Evolutionary conservation across 1,140 invertebrate genomes (phyloP).

Genomic region (Helicoverpa armigera): DNA sequence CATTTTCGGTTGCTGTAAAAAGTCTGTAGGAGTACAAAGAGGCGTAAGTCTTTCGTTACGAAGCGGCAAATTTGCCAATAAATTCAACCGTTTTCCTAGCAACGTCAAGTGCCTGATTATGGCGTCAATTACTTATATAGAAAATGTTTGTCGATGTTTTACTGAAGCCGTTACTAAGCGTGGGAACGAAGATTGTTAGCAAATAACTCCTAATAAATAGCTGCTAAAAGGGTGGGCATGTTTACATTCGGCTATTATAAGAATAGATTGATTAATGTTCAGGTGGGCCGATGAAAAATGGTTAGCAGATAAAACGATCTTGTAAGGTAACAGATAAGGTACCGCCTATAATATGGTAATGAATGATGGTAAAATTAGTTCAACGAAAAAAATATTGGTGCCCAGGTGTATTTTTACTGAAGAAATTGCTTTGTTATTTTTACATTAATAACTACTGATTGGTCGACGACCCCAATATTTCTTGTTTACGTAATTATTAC

Average conservation of each 20-base stretch:
- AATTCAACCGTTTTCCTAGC: too few species aligned
- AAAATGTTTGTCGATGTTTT: not conserved
- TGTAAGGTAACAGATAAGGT: slow-evolving; percentile 18
- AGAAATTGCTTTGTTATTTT: not conserved
- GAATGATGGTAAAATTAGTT: not conserved
- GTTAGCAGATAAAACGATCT: slow-evolving; percentile 31
- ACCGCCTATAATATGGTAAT: slow-evolving; percentile 12
- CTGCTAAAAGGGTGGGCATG: slow-evolving; percentile 45
- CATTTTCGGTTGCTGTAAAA: not conserved
- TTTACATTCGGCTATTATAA: slow-evolving; percentile 41
- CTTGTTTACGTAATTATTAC: too few species aligned
- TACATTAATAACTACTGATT: too few species aligned
- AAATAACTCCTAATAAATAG: slow-evolving; percentile 44
- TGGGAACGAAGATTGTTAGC: slow-evolving; percentile 44
- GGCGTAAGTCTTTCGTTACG: too few species aligned
- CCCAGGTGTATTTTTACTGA: not conserved
- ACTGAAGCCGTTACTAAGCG: slow-evolving; percentile 4
- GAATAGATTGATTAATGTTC: slow-evolving; percentile 45
- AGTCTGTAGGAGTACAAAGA: not conserved
- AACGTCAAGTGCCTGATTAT: not conserved
- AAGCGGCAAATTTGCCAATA: too few species aligned
- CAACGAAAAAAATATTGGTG: not conserved
- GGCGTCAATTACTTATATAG: not conserved
- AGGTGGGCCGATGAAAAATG: slow-evolving; percentile 43
- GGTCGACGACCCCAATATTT: too few species aligned